Evolutionary conservation across 2,888 invertebrate genomes (phyloP), one percentile per base, ranked within the genome.

Genomic region (Tuberolachnus salignus): DNA sequence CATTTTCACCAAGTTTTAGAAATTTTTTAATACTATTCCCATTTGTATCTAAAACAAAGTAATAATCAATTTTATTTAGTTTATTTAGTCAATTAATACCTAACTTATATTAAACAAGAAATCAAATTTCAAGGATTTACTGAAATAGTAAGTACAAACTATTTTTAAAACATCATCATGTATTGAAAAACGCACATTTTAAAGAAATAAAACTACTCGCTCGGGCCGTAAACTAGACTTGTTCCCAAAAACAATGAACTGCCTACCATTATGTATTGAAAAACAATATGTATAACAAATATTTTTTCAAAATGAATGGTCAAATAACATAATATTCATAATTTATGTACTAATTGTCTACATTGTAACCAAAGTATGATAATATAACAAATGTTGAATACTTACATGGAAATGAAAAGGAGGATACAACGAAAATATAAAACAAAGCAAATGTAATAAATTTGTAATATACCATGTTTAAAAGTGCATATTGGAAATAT

Each of bases 1-100:
- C 51, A 61, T 78, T 69, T 61, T 78, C 78, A 49, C 78, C 78
- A 21, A 78, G 23, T 78, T 69, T 78, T 11, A 59, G 78, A 69
- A 59, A 78, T 21, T 59, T 59, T 69, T 61, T 78, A 21, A 34
- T 78, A 59, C 44, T 74, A 26, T n/a, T 23, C n/a, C 73, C 73
- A 64, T 74, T 74, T 44, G 51, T 53, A 53, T 53, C 73, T 74
- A 23, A 34, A 74, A 63, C 8, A 63, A 73, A 49, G 49, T 6
- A 70, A 69, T 61, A 26, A 67, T 8, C n/a, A 9, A 51, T 1
- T 46, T 0, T 34, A 8, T 51, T 49, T 19, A 44, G 19, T 44
- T 9, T 9, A 34, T 16, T 42, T 13, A 42, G 19, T 11, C 6
- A 11, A 26, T 63, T 42, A 19, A 19, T 42, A 13, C n/a, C n/a